A percentile compares a stretch with the other conserved stretches of the same genome.
phyloP scores from a whole-genome alignment of 2,888 invertebrate species.

The Gortyna flavago region DNA sequence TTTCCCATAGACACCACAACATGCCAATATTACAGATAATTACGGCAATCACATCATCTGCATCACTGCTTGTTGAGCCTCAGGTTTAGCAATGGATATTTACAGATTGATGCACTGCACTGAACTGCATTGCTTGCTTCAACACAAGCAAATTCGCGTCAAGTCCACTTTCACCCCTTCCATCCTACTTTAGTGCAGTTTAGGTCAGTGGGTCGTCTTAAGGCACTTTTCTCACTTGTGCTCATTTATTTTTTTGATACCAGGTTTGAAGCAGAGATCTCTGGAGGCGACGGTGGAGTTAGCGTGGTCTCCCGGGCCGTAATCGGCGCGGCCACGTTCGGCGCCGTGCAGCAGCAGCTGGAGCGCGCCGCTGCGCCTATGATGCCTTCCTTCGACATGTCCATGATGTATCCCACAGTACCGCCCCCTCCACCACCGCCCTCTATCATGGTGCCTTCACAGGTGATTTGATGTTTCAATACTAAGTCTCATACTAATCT shows the following conservation, averaged over 20 bases:
- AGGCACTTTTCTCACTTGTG: too few species aligned
- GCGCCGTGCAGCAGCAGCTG: slow-evolving; percentile 92
- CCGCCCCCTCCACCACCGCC: slow-evolving; percentile 92
- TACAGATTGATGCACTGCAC: neutral
- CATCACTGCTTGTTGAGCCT: neutral
- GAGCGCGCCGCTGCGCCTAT: slow-evolving; percentile 87
- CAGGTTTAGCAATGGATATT: neutral
- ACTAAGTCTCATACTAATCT: too few species aligned
- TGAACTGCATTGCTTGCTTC: neutral
- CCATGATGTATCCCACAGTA: slow-evolving; percentile 90
- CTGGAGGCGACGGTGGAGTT: slow-evolving; percentile 90
- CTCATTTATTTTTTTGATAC: too few species aligned
- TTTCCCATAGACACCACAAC: neutral
- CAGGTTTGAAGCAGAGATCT: slow-evolving; percentile 96
- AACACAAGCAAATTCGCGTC: neutral
- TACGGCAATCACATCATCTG: neutral
- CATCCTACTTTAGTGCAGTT: neutral
- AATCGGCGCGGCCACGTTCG: slow-evolving; percentile 93
- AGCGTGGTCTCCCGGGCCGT: slow-evolving; percentile 87
- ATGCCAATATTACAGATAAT: neutral
- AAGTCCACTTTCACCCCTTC: neutral
- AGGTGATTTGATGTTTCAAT: slow-evolving; percentile 80
- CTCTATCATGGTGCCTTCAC: slow-evolving; percentile 92
- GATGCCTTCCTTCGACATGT: slow-evolving; percentile 85
- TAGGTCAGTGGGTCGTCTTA: too few species aligned